A percentile compares a stretch with the other conserved stretches of the same genome.
phyloP scores from a whole-genome alignment of 2,797 vertebrate species.

The Mus caroli region DNA sequence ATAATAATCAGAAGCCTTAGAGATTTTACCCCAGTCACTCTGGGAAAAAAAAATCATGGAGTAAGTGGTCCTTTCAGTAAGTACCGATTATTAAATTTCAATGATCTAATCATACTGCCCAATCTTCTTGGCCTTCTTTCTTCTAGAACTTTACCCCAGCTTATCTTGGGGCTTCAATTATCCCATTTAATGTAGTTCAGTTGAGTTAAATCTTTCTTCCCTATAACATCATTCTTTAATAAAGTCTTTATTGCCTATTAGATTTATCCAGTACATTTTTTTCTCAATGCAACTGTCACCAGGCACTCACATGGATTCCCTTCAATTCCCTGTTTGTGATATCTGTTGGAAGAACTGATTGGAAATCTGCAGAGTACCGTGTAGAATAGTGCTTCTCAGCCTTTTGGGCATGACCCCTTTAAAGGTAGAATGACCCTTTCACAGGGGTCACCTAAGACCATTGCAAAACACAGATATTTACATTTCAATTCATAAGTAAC shows the following conservation, averaged over 20 bases:
- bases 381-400: not conserved
- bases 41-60: not conserved
- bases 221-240: not conserved
- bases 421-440: not conserved
- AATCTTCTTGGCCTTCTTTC: not conserved
- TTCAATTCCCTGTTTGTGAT: not conserved
- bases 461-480: not conserved
- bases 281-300: not conserved
- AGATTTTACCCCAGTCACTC: not conserved
- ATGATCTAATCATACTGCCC: not conserved
- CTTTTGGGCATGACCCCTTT: not conserved
- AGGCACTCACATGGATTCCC: not conserved
- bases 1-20: not conserved
- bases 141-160: not conserved
- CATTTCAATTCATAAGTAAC: not conserved
- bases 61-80: not conserved
- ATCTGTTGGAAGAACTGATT: not conserved
- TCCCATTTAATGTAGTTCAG: not conserved
- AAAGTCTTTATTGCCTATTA: conserved; percentile 8
- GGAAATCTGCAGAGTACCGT: not conserved
- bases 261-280: not conserved
- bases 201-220: not conserved
- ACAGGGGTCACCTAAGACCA: not conserved
- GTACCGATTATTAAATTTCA: not conserved
- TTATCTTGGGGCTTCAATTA: not conserved